Evolutionary conservation across 2,113 vertebrate genomes (phyloP).

Genomic region (Myiopsitta monachus): DNA sequence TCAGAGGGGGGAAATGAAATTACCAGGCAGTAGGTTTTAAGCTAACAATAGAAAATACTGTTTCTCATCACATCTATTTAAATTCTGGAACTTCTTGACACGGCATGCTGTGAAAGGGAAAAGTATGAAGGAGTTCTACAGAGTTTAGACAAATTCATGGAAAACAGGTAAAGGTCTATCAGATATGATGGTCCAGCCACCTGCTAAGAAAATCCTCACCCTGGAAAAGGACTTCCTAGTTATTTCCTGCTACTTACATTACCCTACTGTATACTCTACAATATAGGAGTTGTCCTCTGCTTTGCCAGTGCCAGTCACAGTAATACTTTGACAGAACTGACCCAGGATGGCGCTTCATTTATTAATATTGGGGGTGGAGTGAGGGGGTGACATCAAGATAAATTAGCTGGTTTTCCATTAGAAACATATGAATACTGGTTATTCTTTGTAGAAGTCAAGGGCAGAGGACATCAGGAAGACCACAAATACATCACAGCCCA

Average conservation of each 20-base stretch:
- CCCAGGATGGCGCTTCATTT: neutral
- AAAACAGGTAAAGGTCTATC: neutral
- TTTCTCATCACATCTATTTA: constrained; percentile 30
- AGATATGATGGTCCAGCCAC: neutral
- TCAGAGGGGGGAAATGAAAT: constrained; percentile 21
- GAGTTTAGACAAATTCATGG: neutral
- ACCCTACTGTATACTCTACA: neutral
- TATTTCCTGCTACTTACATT: neutral
- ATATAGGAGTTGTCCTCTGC: neutral
- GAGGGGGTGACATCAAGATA: neutral
- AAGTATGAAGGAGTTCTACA: neutral
- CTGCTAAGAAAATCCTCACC: neutral
- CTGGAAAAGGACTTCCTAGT: neutral
- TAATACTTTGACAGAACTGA: neutral
- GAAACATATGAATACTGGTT: neutral
- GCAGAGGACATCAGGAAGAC: neutral
- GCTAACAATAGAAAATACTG: constrained; percentile 41
- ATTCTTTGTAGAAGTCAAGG: neutral
- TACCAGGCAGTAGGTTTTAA: neutral
- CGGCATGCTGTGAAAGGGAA: neutral
- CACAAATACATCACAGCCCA: neutral
- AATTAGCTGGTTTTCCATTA: neutral
- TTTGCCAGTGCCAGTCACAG: neutral
- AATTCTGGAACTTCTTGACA: constrained; percentile 24
- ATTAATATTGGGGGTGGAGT: neutral